These are phyloP conservation scores for Heliconius melpomene DNA, from an alignment of 1,140 invertebrate genomes.

Conservation along the genomic window DNA sequence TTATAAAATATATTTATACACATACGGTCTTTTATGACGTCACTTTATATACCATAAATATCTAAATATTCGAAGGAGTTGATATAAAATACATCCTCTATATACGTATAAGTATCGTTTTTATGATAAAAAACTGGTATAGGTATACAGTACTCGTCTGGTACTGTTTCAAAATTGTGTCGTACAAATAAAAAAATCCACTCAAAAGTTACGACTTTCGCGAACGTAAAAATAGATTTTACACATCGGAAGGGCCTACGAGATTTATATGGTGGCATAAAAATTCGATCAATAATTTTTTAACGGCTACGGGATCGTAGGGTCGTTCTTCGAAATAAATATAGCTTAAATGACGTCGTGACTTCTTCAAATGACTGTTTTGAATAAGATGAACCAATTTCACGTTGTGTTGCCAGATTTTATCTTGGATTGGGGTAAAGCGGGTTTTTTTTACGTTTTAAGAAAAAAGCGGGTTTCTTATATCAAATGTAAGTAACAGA, in stretches of 20 bases:
- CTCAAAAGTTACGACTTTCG: slow-evolving; percentile 63
- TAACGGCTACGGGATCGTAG: slow-evolving; percentile 49
- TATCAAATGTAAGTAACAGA: no score
- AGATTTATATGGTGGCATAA: slow-evolving; percentile 64
- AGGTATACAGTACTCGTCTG: slow-evolving; percentile 12
- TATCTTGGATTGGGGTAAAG: no score
- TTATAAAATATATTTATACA: slow-evolving; percentile 31
- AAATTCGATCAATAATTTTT: slow-evolving; percentile 68
- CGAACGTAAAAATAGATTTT: slow-evolving; percentile 74
- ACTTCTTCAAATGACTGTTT: not conserved
- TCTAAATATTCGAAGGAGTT: slow-evolving; percentile 30
- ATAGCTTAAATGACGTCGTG: slow-evolving; percentile 13
- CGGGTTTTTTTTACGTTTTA: no score
- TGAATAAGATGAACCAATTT: no score
- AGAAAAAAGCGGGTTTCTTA: no score
- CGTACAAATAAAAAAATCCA: slow-evolving; percentile 67
- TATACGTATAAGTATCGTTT: slow-evolving; percentile 26
- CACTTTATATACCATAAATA: slow-evolving; percentile 27
- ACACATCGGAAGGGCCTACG: slow-evolving; percentile 67
- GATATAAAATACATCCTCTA: slow-evolving; percentile 20
- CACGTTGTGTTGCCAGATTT: no score
- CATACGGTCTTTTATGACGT: slow-evolving; percentile 24
- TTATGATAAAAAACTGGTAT: slow-evolving; percentile 19
- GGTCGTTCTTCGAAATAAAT: slow-evolving; percentile 20
- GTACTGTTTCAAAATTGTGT: slow-evolving; percentile 58